Evolutionary conservation across 1,140 invertebrate genomes (phyloP).

Genomic region (Drosophila ambigua): DNA sequence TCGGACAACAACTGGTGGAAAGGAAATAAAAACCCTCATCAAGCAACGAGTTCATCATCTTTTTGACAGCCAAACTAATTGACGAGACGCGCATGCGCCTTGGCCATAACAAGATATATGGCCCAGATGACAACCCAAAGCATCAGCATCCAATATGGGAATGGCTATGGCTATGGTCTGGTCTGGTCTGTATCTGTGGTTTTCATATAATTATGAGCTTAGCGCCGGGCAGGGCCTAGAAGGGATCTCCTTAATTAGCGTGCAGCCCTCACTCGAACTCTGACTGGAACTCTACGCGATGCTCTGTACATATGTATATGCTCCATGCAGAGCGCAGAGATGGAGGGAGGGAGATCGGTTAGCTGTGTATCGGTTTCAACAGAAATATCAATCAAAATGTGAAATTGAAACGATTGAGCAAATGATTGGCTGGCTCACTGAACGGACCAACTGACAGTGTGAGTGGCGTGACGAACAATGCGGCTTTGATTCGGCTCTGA

Average conservation of each 20-base stretch:
- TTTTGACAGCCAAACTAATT: slow-evolving; percentile 84
- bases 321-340: slow-evolving; percentile 32
- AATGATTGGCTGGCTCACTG: slow-evolving; percentile 52
- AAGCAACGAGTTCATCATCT: slow-evolving; percentile 83
- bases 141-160: slow-evolving; percentile 17
- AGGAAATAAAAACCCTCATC: slow-evolving; percentile 73
- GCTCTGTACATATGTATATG: neutral
- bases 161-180: slow-evolving; percentile 2
- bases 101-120: slow-evolving; percentile 77
- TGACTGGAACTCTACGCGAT: slow-evolving; percentile 7
- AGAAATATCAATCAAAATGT: slow-evolving; percentile 81
- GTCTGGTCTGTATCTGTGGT: slow-evolving; percentile 21
- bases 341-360: slow-evolving; percentile 7
- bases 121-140: slow-evolving; percentile 72
- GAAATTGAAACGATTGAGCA: slow-evolving; percentile 79
- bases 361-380: slow-evolving; percentile 71
- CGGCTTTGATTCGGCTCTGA: slow-evolving; percentile 67
- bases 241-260: slow-evolving; percentile 70
- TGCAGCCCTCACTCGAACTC: slow-evolving; percentile 14
- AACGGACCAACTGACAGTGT: slow-evolving; percentile 42
- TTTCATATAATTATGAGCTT: slow-evolving; percentile 82
- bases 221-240: slow-evolving; percentile 54
- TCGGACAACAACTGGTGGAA: slow-evolving; percentile 13
- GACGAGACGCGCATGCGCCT: slow-evolving; percentile 78
- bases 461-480: slow-evolving; percentile 77